These are phyloP conservation scores for Octomys mimax DNA, from an alignment of 2,797 vertebrate genomes.

Conservation along the genomic window DNA sequence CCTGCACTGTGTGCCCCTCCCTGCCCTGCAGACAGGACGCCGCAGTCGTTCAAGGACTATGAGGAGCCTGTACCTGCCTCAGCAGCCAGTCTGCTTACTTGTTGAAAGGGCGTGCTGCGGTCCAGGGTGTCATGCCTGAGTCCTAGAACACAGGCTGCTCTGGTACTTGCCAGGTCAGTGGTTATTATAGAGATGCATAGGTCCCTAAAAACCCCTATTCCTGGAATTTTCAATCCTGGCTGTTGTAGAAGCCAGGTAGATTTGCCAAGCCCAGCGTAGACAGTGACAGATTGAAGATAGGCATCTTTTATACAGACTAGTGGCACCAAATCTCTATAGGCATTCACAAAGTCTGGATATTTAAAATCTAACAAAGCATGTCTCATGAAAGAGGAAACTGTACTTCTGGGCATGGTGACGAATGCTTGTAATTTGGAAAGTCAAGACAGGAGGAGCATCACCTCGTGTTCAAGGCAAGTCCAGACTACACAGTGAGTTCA, in stretches of 20 bases:
- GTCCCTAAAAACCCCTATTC: neutral
- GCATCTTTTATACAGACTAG: neutral
- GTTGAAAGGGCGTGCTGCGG: neutral
- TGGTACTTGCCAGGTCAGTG: neutral
- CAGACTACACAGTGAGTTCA: neutral
- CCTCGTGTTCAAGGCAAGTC: neutral
- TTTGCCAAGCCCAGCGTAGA: neutral
- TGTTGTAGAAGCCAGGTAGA: neutral
- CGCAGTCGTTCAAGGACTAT: neutral
- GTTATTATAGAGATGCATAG: neutral
- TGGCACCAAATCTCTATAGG: neutral
- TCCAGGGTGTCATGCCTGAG: neutral
- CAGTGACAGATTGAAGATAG: neutral
- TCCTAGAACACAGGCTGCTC: neutral
- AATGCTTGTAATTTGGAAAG: neutral
- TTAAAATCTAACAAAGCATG: neutral
- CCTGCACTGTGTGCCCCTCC: accelerated
- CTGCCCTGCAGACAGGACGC: accelerated
- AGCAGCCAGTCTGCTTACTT: neutral
- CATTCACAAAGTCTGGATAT: neutral
- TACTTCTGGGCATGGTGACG: neutral
- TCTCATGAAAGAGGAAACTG: neutral
- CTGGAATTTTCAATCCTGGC: neutral
- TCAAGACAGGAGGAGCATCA: neutral
- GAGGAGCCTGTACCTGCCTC: neutral